Conservation (phyloP, 2,113 vertebrate genomes). For the Phylloscopus trochilus region DNA sequence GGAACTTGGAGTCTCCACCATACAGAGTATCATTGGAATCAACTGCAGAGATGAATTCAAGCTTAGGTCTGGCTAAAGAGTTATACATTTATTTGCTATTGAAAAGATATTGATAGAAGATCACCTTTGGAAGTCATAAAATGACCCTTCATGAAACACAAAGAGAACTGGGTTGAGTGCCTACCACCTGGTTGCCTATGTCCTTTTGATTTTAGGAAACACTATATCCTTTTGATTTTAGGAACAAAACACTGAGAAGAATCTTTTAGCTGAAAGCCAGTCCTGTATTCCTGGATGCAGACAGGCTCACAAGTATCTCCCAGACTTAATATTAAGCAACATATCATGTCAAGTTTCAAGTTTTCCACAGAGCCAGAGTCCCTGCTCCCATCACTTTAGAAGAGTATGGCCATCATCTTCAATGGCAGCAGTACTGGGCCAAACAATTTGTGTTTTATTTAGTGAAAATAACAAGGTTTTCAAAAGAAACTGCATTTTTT, state of each 20-base stretch:
- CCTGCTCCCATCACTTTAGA: neutral
- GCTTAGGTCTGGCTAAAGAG: neutral
- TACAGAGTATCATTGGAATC: constrained; percentile 96
- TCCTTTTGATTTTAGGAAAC: neutral
- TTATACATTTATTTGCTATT: neutral
- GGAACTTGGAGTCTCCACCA: constrained; percentile 93
- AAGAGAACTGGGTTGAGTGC: neutral
- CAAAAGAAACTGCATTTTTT: neutral
- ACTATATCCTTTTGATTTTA: neutral
- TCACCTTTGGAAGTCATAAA: neutral
- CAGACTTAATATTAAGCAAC: neutral
- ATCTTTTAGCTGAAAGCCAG: neutral
- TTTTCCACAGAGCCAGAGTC: neutral
- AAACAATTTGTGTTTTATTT: neutral
- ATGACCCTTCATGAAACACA: neutral
- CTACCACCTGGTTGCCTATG: neutral
- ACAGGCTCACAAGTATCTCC: neutral
- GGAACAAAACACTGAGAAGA: neutral
- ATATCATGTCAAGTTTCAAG: neutral
- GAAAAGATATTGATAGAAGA: neutral
- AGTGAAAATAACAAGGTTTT: neutral
- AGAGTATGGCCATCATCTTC: neutral
- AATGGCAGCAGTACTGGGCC: neutral
- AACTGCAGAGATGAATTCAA: constrained; percentile 72
- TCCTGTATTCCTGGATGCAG: neutral